Conservation (phyloP, 1,140 invertebrate species). For the Diachasmimorpha longicaudata region DNA sequence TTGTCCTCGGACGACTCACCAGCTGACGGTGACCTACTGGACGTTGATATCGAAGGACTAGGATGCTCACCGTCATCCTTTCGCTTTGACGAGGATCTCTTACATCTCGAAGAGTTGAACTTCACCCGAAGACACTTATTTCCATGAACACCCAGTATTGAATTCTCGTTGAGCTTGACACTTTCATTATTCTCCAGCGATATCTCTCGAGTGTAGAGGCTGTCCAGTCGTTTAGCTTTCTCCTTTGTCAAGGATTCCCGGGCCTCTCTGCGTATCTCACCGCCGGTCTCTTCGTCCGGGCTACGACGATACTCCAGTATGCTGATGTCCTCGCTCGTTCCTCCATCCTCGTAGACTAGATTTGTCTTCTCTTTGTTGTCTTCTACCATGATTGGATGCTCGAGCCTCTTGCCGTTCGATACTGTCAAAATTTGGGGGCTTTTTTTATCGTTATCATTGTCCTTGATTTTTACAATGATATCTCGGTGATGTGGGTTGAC, state of each 20-base stretch:
- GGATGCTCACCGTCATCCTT: slow-evolving; percentile 46
- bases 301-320: not conserved
- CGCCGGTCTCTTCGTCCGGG: not conserved
- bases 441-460: not conserved
- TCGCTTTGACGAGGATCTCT: slow-evolving; percentile 52
- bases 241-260: not conserved
- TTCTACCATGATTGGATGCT: slow-evolving; percentile 16
- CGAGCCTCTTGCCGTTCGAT: not conserved
- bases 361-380: slow-evolving; percentile 33
- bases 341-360: not conserved
- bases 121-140: slow-evolving; percentile 61
- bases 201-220: slow-evolving; percentile 40
- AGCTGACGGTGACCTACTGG: slow-evolving; percentile 42
- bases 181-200: slow-evolving; percentile 44
- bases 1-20: slow-evolving; percentile 65
- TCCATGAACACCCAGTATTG: slow-evolving; percentile 26
- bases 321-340: slow-evolving; percentile 13
- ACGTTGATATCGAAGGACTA: slow-evolving; percentile 58
- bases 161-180: slow-evolving; percentile 52
- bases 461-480: not conserved
- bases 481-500: not conserved
- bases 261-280: not conserved
- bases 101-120: slow-evolving; percentile 56
- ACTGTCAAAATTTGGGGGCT: not conserved
- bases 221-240: slow-evolving; percentile 38